Evolutionary conservation across 2,113 vertebrate genomes (phyloP).

Genomic region (Balaeniceps rex): DNA sequence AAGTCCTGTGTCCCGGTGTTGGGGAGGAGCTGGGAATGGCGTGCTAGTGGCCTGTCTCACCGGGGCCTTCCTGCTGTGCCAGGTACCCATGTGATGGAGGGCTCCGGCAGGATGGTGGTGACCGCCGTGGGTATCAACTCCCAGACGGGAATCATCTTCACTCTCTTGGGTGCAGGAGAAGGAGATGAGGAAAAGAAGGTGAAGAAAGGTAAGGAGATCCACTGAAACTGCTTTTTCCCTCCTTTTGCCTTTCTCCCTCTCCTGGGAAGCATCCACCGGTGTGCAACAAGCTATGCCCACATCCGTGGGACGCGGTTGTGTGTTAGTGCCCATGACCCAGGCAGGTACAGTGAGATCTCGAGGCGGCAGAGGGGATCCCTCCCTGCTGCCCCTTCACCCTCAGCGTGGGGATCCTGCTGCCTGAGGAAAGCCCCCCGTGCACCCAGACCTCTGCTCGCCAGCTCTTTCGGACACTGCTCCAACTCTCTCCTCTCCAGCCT

Average conservation of each 20-base stretch:
- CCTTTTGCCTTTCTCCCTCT: background rate
- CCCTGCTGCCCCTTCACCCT: background rate
- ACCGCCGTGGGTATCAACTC: slow-evolving; percentile 93
- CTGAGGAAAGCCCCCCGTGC: background rate
- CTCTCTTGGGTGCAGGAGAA: slow-evolving; percentile 86
- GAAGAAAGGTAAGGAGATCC: slow-evolving; percentile 89
- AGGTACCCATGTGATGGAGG: slow-evolving; percentile 99
- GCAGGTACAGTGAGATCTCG: background rate
- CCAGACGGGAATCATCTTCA: slow-evolving; percentile 97
- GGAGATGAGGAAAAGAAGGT: slow-evolving; percentile 88
- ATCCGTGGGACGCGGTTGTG: fast-evolving
- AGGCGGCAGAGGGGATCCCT: background rate
- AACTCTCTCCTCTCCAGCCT: background rate
- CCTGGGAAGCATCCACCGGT: background rate
- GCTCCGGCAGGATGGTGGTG: slow-evolving; percentile 94
- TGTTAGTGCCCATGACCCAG: background rate
- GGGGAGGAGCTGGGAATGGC: background rate
- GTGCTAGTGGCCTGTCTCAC: background rate
- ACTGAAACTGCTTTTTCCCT: background rate
- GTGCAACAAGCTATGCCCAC: background rate
- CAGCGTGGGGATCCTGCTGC: background rate
- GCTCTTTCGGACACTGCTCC: background rate
- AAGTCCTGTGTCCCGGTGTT: fast-evolving
- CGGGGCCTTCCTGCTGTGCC: background rate
- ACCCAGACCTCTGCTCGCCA: background rate